Base-by-base conservation (phyloP, 2,888 invertebrate genomes). In the Phaonia tiefii region DNA sequence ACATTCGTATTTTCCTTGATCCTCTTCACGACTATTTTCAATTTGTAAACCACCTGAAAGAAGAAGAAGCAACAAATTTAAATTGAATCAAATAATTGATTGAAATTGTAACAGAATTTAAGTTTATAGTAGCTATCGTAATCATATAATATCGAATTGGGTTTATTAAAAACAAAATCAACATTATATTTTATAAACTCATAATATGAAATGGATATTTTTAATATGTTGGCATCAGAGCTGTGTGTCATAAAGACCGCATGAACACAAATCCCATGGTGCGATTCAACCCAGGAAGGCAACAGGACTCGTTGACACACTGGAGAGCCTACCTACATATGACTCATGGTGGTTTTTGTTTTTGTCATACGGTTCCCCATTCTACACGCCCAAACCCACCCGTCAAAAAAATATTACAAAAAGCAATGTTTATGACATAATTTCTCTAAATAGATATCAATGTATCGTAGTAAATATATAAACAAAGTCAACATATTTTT, bases 1-100 rank as follows among this genome's bases (percentile, higher is more conserved):
- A 90, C 99, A 99, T 91, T 98, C 98, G 90, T 98, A 99, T 91
- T 97, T 97, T 70, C 98, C 98, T 89, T 97, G 96, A 91, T 99
- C 98, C 85, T 95, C 95, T 88, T 96, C 96, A 86, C 96, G 96
- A 86, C 97, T 97, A 90, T 95, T 95, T 85, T 95, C 95, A 86
- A 99, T 98, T 92, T 97, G 97, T 84, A 99, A 92, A 63, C 89
- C 89, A 82, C 91, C 91, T 91, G 78, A 77, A 67, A 58, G 1
- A 22, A 75, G 15, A 63, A 58, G 4, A 63, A 56, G 5, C 17
- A n/a, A 37, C 46, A 44, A n/a, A n/a, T n/a, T n/a, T n/a, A n/a
- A n/a, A n/a, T n/a, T n/a, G n/a, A n/a, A n/a, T n/a, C n/a, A n/a
- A n/a, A n/a, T n/a, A 39, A 49, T 49, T 56, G 10, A 49, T 15